These are phyloP conservation scores for Peromyscus melanophrys DNA, from an alignment of 2,797 vertebrate species.

Conservation along the genomic window DNA sequence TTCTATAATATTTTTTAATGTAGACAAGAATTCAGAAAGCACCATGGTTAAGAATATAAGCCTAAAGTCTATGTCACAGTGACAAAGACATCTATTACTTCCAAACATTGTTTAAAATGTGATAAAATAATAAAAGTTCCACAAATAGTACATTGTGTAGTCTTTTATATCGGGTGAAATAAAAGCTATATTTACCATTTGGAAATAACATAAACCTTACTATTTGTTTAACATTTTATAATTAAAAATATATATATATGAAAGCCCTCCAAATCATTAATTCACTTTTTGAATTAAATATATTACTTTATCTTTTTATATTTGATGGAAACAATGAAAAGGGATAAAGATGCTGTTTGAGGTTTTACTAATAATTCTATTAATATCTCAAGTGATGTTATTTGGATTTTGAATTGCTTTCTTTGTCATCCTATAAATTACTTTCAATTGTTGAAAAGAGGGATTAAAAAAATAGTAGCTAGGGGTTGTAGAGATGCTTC, in stretches of 20 bases:
- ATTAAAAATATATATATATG: background rate
- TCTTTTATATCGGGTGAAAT: background rate
- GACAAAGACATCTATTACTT: background rate
- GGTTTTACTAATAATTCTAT: background rate
- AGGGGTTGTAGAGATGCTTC: background rate
- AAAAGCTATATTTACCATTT: background rate
- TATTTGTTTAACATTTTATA: background rate
- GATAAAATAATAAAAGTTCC: background rate
- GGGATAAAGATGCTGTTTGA: background rate
- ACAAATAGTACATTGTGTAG: background rate
- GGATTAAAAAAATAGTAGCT: background rate
- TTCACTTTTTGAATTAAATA: constrained; percentile 2
- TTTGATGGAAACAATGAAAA: background rate
- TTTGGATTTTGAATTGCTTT: background rate
- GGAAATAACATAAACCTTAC: background rate
- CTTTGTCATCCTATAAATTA: background rate
- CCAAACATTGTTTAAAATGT: background rate
- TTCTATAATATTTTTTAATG: background rate
- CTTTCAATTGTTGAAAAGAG: constrained; percentile 20
- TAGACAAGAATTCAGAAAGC: background rate
- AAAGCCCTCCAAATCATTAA: background rate
- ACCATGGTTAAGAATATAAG: background rate
- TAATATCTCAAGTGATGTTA: background rate
- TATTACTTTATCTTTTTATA: background rate
- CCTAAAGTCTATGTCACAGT: background rate